These are phyloP conservation scores for Drosophila mauritiana DNA, from an alignment of 1,140 invertebrate species.

Conservation along the genomic window DNA sequence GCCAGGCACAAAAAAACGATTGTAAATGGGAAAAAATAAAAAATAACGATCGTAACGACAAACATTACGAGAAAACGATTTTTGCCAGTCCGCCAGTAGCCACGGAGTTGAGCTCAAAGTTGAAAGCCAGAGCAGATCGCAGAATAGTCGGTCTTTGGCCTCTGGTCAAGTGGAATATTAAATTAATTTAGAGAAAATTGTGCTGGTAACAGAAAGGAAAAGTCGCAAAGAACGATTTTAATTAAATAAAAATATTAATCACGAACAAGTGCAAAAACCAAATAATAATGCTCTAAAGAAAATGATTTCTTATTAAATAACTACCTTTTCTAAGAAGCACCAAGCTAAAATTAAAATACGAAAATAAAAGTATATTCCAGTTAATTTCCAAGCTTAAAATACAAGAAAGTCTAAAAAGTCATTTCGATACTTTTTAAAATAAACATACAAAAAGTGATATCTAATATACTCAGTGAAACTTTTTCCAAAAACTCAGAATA, in stretches of 20 bases:
- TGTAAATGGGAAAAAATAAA: slow-evolving; percentile 52
- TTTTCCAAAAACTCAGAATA: too few relatives aligned
- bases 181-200: slow-evolving; percentile 3
- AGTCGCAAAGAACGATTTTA: background rate
- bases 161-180: slow-evolving; percentile 15
- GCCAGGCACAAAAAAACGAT: slow-evolving; percentile 46
- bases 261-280: background rate
- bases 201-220: background rate
- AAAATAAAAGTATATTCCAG: too few relatives aligned
- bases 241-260: too few relatives aligned
- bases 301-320: too few relatives aligned
- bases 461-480: too few relatives aligned
- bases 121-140: slow-evolving; percentile 24
- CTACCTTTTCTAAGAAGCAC: too few relatives aligned
- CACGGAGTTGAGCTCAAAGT: slow-evolving; percentile 36
- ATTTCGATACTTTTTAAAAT: too few relatives aligned
- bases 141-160: slow-evolving; percentile 19
- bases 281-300: background rate
- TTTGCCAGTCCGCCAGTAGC: slow-evolving; percentile 53
- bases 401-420: too few relatives aligned
- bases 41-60: slow-evolving; percentile 48
- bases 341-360: too few relatives aligned
- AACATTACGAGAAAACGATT: slow-evolving; percentile 60
- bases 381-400: too few relatives aligned
- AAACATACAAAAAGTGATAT: too few relatives aligned